Percentiles rank a stretch among this genome's conserved stretches.
phyloP scores from a whole-genome alignment of 2,888 invertebrate genomes.

The Cephonodes hylas region DNA sequence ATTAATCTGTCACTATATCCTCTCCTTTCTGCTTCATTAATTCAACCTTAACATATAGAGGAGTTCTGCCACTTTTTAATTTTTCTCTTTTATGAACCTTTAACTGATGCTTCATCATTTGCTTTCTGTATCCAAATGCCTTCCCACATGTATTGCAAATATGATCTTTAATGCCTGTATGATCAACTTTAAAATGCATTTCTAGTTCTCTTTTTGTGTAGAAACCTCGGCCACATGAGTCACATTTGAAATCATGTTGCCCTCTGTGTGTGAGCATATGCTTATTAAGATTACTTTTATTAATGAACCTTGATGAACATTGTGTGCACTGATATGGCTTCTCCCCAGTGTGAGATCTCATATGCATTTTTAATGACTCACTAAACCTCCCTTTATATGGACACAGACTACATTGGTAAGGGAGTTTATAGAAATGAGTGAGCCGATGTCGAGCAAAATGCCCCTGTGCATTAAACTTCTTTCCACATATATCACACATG shows the following conservation, averaged over 20 bases:
- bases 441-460: conserved; percentile 59
- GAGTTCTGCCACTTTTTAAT: conserved; percentile 57
- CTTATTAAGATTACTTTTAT: conserved; percentile 68
- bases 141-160: conserved; percentile 64
- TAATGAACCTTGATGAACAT: conserved; percentile 63
- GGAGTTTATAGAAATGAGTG: conserved; percentile 62
- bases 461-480: conserved; percentile 52
- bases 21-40: conserved; percentile 42
- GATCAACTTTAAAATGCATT: conserved; percentile 65
- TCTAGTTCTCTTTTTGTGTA: conserved; percentile 59
- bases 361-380: conserved; percentile 68
- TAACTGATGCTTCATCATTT: conserved; percentile 71
- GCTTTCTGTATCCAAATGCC: conserved; percentile 68
- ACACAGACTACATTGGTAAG: conserved; percentile 62
- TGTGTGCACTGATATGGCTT: conserved; percentile 65
- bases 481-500: conserved; percentile 72
- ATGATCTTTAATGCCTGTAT: conserved; percentile 66
- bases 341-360: conserved; percentile 70
- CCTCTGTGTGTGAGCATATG: conserved; percentile 58
- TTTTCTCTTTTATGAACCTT: conserved; percentile 71
- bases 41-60: conserved; percentile 62
- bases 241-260: conserved; percentile 60
- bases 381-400: conserved; percentile 67
- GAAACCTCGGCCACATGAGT: conserved; percentile 60
- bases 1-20: conserved; percentile 19